Base-by-base conservation (phyloP, 1,140 invertebrate species). In the Zaprionus vittiger region DNA sequence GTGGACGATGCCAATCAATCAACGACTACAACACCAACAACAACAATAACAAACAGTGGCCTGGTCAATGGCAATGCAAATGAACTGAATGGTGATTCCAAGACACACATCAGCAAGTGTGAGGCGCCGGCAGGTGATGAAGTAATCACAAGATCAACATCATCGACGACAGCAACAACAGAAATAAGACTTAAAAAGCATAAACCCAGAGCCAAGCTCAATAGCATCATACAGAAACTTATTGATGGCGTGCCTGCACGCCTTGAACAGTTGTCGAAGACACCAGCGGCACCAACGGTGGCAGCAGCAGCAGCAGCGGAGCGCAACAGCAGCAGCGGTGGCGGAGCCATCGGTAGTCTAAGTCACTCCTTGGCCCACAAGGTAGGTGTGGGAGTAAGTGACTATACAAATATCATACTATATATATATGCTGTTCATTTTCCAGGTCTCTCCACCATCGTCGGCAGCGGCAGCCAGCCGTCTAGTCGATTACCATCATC, bases 401-500 rank as follows among this genome's bases (percentile, higher is more conserved):
- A 28, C 17, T 15, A 5, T 47, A 22, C 5, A n/a, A 59, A 12
- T 15, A 47, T 17, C 6, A n/a, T 28, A 7, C 1, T 7, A 31
- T 41, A 34, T 55, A 5, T 55, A 5, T 34, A 4, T 49, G 3
- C 11, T n/a, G 5, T 56, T 15, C n/a, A 2, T 24, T 52, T 54
- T 12, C 20, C 7, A 89, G 85, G 85, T 90, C 15, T 89, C 85
- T 49, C 85, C 85, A 5, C 85, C 85, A 24, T 81, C 85, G 47
- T 84, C 89, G 55, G 79, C 85, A 63, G 65, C 89, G 47, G 66
- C 85, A 65, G 71, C 87, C 55, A 86, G 84, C 38, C 91, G 91
- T 80, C 83, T 92, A 83, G 91, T 92, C 73, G 91, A 92, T 64
- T 91, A 91, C 93, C 74, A 93, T 93, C 81, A 94, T 93, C 91